A percentile compares a stretch with the other conserved stretches of the same genome.
Evolutionary conservation across 2,113 vertebrate species (phyloP).

Genomic region (Apteryx mantelli): DNA sequence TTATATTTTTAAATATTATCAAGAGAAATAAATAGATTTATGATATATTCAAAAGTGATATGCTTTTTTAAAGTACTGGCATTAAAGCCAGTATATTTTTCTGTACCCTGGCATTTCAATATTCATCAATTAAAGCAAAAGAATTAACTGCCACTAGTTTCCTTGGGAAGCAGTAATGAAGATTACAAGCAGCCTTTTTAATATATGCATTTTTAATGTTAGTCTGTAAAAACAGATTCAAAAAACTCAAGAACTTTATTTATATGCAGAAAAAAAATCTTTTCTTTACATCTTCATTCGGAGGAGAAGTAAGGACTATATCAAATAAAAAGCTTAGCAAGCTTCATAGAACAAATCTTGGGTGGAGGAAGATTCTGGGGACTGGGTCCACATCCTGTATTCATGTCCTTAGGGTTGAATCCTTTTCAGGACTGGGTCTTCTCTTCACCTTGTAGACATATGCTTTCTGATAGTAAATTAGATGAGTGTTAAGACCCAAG

Average conservation of each 20-base stretch:
- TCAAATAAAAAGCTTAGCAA: neutral
- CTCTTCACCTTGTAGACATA: neutral
- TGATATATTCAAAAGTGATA: neutral
- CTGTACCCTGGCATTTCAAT: slow-evolving; percentile 5
- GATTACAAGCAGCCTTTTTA: neutral
- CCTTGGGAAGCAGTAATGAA: neutral
- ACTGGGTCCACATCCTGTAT: neutral
- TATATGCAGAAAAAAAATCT: neutral
- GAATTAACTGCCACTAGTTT: slow-evolving; percentile 7
- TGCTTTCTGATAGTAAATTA: neutral
- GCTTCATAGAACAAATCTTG: accelerated
- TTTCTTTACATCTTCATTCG: neutral
- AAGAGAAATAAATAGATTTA: slow-evolving; percentile 14
- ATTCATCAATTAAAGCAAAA: slow-evolving; percentile 42
- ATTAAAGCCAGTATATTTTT: slow-evolving; percentile 16
- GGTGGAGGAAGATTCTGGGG: neutral
- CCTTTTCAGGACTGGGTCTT: neutral
- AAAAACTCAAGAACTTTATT: neutral
- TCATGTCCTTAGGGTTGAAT: neutral
- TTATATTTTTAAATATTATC: slow-evolving; percentile 2
- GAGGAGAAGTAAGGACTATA: neutral
- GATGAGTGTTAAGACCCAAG: neutral
- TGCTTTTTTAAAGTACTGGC: neutral
- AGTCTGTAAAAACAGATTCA: neutral
- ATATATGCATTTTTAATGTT: slow-evolving; percentile 8